Percentiles rank a stretch among this genome's conserved stretches.
Evolutionary conservation across 2,888 invertebrate species (phyloP).

Genomic region (Biston betularia): DNA sequence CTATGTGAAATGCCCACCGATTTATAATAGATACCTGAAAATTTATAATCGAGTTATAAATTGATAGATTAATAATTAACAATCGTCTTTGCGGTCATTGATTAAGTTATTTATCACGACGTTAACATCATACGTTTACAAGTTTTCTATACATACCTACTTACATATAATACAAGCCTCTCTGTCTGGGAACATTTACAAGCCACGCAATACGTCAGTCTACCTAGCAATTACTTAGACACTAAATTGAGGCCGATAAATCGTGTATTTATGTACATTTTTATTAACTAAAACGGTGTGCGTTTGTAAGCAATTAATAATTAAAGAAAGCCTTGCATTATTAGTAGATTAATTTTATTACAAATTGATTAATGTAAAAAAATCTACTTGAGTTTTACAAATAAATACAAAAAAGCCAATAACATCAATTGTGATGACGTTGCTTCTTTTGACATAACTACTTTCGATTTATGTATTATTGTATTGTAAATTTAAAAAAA

Average conservation of each 20-base stretch:
- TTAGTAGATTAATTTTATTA: too few species aligned
- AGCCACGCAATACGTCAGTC: slow-evolving; percentile 14
- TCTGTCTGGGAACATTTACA: slow-evolving; percentile 1
- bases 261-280: slow-evolving; percentile 13
- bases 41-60: neutral
- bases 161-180: neutral
- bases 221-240: slow-evolving; percentile 33
- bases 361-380: neutral
- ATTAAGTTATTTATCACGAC: neutral
- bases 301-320: neutral
- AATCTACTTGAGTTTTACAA: too few species aligned
- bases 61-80: neutral
- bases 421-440: too few species aligned
- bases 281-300: neutral
- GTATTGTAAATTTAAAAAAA: slow-evolving; percentile 8
- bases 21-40: neutral
- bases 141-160: neutral
- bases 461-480: neutral
- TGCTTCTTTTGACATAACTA: neutral
- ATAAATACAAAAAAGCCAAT: too few species aligned
- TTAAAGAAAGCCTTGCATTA: too few species aligned
- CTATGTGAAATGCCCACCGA: too few species aligned
- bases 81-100: neutral
- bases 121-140: neutral
- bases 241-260: slow-evolving; percentile 44